Conservation (phyloP, 2,797 vertebrate species). For the Muscicapa striata region DNA sequence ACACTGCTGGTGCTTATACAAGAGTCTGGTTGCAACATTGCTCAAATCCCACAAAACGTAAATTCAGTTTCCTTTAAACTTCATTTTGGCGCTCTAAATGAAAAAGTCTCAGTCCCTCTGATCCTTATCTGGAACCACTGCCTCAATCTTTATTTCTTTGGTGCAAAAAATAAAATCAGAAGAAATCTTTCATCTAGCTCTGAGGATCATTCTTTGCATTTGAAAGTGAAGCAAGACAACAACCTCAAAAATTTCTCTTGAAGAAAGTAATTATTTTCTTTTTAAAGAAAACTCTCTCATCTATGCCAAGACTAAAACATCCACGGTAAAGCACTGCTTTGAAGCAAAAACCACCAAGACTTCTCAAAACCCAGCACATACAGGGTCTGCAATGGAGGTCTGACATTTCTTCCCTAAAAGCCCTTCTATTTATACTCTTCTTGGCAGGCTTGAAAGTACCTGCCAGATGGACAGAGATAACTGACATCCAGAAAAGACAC, state of each 20-base stretch:
- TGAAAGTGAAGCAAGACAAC: background rate
- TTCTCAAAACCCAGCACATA: background rate
- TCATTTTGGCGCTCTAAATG: background rate
- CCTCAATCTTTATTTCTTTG: background rate
- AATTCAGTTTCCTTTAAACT: background rate
- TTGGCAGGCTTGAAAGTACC: conserved; percentile 38
- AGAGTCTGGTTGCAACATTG: background rate
- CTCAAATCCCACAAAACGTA: background rate
- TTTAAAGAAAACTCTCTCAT: background rate
- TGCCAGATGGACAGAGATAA: conserved; percentile 60
- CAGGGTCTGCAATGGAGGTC: background rate
- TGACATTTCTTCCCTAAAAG: conserved; percentile 1
- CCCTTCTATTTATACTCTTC: conserved; percentile 15
- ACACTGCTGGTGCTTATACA: background rate
- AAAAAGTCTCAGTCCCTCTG: background rate
- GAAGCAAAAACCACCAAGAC: background rate
- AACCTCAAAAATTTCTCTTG: background rate
- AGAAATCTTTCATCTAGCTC: background rate
- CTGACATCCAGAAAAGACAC: conserved; percentile 33
- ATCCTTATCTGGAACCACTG: background rate
- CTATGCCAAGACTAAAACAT: background rate
- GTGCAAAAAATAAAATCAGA: background rate
- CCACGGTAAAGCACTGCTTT: background rate
- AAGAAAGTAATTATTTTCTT: background rate
- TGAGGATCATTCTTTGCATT: background rate